Conservation (phyloP, 2,113 vertebrate genomes). For the Ptilonorhynchus violaceus region DNA sequence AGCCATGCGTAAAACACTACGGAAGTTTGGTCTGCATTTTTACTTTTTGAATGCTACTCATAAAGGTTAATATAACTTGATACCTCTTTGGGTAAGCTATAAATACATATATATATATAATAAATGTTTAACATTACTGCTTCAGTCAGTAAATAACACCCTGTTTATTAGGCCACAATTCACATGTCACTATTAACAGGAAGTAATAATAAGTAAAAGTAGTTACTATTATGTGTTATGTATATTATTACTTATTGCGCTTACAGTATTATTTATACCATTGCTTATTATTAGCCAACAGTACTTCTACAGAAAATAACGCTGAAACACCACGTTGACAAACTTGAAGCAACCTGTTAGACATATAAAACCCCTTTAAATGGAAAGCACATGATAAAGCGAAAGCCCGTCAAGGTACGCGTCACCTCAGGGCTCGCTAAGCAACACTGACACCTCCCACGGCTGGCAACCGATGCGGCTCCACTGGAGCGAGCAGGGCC, state of each 20-base stretch:
- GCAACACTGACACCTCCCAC: not conserved
- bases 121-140: accelerated
- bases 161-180: not conserved
- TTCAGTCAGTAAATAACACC: not conserved
- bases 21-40: not conserved
- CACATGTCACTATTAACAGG: accelerated
- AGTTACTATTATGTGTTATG: not conserved
- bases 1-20: not conserved
- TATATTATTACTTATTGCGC: not conserved
- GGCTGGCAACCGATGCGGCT: not conserved
- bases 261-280: not conserved
- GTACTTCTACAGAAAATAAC: not conserved
- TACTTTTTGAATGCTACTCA: not conserved
- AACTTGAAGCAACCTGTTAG: accelerated
- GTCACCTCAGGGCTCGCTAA: not conserved
- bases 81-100: accelerated
- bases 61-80: not conserved
- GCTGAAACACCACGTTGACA: accelerated
- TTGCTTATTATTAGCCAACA: not conserved
- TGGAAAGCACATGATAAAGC: accelerated
- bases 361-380: accelerated
- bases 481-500: accelerated
- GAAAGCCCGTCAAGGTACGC: accelerated
- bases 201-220: no score
- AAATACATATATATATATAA: accelerated